A percentile compares a stretch with the other conserved stretches of the same genome.
phyloP scores from a whole-genome alignment of 1,140 invertebrate genomes.

The Drosophila mayri region DNA sequence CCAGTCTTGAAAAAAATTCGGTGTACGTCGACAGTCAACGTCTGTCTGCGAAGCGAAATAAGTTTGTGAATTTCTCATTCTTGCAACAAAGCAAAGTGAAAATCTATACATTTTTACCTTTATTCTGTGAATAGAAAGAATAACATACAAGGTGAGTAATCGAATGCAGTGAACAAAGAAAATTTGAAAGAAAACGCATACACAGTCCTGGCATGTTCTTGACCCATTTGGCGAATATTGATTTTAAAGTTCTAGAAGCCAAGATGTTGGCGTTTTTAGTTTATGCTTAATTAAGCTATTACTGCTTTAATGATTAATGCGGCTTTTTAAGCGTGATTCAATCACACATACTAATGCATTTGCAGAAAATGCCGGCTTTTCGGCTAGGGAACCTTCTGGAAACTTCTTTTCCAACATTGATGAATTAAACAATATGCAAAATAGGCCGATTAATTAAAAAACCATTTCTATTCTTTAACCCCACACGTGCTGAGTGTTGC shows the following conservation, averaged over 20 bases:
- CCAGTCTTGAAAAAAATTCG: slow-evolving; percentile 63
- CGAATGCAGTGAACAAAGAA: not conserved
- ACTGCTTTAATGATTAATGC: not conserved
- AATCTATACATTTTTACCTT: slow-evolving; percentile 52
- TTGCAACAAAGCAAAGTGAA: slow-evolving; percentile 57
- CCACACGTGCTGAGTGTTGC: slow-evolving; percentile 12
- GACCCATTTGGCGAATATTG: slow-evolving; percentile 59
- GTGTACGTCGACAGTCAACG: slow-evolving; percentile 41
- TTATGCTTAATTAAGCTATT: no score
- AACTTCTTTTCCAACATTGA: not conserved
- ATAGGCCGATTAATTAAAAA: slow-evolving; percentile 9
- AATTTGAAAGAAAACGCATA: not conserved
- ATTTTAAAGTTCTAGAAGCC: slow-evolving; percentile 52
- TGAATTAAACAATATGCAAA: slow-evolving; percentile 8
- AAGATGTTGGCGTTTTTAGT: not conserved
- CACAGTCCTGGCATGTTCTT: slow-evolving; percentile 41
- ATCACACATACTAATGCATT: not conserved
- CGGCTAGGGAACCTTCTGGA: slow-evolving; percentile 18
- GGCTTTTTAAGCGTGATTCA: slow-evolving; percentile 2
- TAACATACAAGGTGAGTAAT: slow-evolving; percentile 35
- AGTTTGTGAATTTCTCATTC: slow-evolving; percentile 60
- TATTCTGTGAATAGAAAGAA: slow-evolving; percentile 60
- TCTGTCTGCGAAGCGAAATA: slow-evolving; percentile 36
- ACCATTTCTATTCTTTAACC: not conserved
- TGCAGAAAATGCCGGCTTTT: slow-evolving; percentile 29